A percentile compares a stretch with the other conserved stretches of the same genome.
phyloP scores from a whole-genome alignment of 23 tunicate species.

The Botrylloides violaceus region DNA sequence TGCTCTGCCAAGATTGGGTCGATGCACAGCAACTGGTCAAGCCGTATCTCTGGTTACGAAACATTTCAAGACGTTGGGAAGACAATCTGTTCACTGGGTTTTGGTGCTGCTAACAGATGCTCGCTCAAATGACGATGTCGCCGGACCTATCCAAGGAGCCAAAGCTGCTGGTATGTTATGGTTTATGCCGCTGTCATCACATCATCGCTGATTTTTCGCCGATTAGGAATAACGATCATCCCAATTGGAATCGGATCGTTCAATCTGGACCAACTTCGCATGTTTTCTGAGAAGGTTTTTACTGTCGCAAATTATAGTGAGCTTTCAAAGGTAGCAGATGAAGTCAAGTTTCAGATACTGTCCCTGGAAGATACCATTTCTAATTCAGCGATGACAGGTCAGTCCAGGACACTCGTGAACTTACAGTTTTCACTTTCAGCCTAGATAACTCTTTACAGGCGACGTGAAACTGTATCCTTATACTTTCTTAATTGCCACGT shows the following conservation, averaged over 20 bases:
- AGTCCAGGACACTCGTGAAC: too few relatives aligned
- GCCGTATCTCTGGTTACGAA: constrained; percentile 5
- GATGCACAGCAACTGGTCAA: constrained; percentile 25
- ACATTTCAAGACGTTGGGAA: constrained; percentile 14
- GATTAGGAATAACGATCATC: constrained; percentile 11
- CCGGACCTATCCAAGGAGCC: constrained; percentile 1
- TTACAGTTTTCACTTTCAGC: too few relatives aligned
- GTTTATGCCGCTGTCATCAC: too few relatives aligned
- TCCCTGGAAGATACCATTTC: background rate
- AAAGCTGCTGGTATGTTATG: background rate
- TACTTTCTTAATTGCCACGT: too few relatives aligned
- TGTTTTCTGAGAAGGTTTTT: constrained; percentile 1
- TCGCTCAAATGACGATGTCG: constrained; percentile 22
- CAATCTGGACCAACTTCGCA: constrained; percentile 1
- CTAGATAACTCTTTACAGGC: too few relatives aligned
- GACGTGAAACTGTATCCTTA: too few relatives aligned
- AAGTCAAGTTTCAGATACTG: background rate
- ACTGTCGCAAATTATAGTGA: background rate
- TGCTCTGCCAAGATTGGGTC: background rate
- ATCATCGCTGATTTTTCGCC: too few relatives aligned
- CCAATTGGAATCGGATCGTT: constrained; percentile 21
- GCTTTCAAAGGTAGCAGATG: background rate
- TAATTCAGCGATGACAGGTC: too few relatives aligned
- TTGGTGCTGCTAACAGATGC: constrained; percentile 21
- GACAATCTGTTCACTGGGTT: background rate